Percentiles rank a stretch among this genome's conserved stretches.
These are phyloP conservation scores for Punctoribates punctum DNA, from an alignment of 2,888 invertebrate genomes.

Conservation along the genomic window DNA sequence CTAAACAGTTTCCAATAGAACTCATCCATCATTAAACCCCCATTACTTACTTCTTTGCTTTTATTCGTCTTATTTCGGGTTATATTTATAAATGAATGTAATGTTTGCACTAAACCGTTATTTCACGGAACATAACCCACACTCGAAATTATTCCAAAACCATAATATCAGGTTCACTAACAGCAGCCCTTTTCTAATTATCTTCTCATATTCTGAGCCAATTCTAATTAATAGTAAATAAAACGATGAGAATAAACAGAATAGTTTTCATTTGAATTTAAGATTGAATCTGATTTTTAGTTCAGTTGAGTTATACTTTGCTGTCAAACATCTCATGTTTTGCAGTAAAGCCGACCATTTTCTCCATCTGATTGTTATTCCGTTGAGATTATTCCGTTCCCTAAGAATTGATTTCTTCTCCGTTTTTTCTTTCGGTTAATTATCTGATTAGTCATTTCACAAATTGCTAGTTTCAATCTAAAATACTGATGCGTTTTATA, in stretches of 20 bases:
- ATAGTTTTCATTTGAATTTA: too few relatives aligned
- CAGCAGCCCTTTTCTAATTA: too few relatives aligned
- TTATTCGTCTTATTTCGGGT: background rate
- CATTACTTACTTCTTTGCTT: background rate
- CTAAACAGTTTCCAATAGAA: slow-evolving; percentile 20
- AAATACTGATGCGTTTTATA: background rate
- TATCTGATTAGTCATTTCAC: background rate
- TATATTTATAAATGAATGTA: background rate
- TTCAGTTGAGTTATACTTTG: too few relatives aligned
- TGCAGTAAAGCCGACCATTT: too few relatives aligned
- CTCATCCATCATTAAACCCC: slow-evolving; percentile 12
- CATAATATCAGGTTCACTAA: background rate
- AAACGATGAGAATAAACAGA: too few relatives aligned
- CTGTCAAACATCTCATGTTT: too few relatives aligned
- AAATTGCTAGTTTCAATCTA: background rate
- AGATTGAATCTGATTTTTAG: too few relatives aligned
- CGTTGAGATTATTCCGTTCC: too few relatives aligned
- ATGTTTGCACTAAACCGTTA: slow-evolving; percentile 8
- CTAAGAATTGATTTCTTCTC: background rate
- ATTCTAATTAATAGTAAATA: too few relatives aligned
- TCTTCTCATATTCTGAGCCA: too few relatives aligned
- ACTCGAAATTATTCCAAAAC: background rate
- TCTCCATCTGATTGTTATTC: too few relatives aligned
- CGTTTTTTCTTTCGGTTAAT: background rate
- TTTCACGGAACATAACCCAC: slow-evolving; percentile 2